Conservation (phyloP, 2,113 vertebrate species). For the Heloderma charlesbogerti region DNA sequence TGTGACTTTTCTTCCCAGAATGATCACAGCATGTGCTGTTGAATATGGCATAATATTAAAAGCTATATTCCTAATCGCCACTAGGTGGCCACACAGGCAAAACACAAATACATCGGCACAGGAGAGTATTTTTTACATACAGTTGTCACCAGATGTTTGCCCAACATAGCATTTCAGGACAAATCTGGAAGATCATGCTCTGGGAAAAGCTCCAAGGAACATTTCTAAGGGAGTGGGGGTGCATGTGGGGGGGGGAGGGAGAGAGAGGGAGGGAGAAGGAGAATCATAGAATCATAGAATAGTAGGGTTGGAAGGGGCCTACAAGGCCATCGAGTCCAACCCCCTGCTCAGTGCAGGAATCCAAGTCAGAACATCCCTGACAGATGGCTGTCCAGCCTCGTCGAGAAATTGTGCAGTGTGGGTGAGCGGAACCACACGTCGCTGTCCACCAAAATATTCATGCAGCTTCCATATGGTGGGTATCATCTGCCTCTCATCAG, state of each 20-base stretch:
- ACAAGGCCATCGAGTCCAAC: too few species aligned
- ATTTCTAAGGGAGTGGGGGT: background rate
- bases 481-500: background rate
- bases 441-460: background rate
- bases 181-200: background rate
- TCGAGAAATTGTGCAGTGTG: background rate
- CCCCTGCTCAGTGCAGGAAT: too few species aligned
- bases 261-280: too few species aligned
- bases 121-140: background rate
- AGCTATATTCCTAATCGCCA: background rate
- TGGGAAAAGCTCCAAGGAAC: background rate
- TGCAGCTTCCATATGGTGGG: background rate
- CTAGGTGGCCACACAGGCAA: slow-evolving; percentile 1
- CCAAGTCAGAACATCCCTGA: too few species aligned
- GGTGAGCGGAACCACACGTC: background rate
- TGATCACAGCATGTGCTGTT: slow-evolving; percentile 10
- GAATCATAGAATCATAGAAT: too few species aligned
- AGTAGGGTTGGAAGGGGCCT: too few species aligned
- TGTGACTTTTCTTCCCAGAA: slow-evolving; percentile 20
- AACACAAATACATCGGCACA: background rate
- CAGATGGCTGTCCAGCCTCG: too few species aligned
- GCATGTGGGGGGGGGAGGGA: too few species aligned
- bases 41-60: background rate
- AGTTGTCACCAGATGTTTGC: background rate
- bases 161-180: background rate